A percentile compares a stretch with the other conserved stretches of the same genome.
Conservation (phyloP, 2,797 vertebrate species). For the Thunnus albacares region DNA sequence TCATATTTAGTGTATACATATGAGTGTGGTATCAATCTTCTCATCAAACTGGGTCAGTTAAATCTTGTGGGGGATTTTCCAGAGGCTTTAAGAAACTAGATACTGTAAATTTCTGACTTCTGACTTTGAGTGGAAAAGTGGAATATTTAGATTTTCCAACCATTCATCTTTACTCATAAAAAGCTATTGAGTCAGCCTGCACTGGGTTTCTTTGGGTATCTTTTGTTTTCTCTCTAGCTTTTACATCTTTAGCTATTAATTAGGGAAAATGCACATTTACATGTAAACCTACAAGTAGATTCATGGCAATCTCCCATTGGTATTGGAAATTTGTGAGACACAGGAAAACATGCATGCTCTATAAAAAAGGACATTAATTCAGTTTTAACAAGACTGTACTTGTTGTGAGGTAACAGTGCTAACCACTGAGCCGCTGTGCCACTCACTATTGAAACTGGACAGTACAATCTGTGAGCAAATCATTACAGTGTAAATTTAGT, state of each 20-base stretch:
- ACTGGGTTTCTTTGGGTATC: too few species aligned
- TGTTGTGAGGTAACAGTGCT: not conserved
- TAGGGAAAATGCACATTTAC: not conserved
- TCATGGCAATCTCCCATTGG: not conserved
- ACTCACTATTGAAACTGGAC: not conserved
- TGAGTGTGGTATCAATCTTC: too few species aligned
- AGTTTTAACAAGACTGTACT: not conserved
- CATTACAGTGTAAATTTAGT: not conserved
- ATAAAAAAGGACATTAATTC: not conserved
- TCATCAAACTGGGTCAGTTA: too few species aligned
- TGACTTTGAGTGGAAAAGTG: not conserved
- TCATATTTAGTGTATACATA: too few species aligned
- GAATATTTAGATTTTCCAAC: not conserved
- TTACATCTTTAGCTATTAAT: too few species aligned
- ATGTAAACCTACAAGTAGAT: slow-evolving; percentile 8
- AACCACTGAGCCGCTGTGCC: too few species aligned
- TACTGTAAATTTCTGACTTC: not conserved
- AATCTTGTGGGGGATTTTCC: too few species aligned
- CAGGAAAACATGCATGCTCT: slow-evolving; percentile 1
- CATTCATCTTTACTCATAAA: too few species aligned
- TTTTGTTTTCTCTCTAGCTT: too few species aligned
- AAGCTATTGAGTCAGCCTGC: too few species aligned
- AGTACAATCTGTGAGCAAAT: not conserved
- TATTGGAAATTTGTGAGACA: not conserved
- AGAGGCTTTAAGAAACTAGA: too few species aligned